Conservation (phyloP, 2,113 vertebrate species). For the Oreochromis niloticus region DNA sequence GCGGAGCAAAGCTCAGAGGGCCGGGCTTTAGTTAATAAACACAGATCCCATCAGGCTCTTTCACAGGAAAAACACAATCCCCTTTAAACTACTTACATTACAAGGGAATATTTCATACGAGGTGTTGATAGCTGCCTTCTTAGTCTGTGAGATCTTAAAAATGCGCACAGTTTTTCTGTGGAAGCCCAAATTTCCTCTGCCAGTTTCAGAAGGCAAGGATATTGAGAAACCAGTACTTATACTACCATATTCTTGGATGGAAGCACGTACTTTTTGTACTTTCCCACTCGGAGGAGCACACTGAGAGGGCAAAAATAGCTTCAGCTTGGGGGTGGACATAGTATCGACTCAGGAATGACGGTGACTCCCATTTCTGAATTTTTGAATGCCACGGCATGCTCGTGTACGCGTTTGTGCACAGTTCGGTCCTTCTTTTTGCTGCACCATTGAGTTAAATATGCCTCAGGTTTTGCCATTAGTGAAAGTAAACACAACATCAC, state of each 20-base stretch:
- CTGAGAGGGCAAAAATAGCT: slow-evolving; percentile 53
- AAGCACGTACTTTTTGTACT: slow-evolving; percentile 10
- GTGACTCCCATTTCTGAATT: slow-evolving; percentile 49
- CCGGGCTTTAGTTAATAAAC: slow-evolving; percentile 27
- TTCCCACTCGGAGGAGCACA: slow-evolving; percentile 13
- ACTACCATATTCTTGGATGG: background rate
- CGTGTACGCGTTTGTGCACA: background rate
- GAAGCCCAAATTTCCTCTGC: background rate
- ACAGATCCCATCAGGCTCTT: background rate
- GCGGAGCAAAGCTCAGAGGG: slow-evolving; percentile 6
- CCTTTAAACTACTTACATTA: slow-evolving; percentile 2
- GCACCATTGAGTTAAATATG: background rate
- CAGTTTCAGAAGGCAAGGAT: background rate
- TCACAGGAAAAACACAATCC: slow-evolving; percentile 7
- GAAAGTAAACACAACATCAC: slow-evolving; percentile 24
- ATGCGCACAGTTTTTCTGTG: background rate
- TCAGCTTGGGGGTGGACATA: slow-evolving; percentile 35
- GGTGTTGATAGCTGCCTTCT: background rate
- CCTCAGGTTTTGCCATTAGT: slow-evolving; percentile 6
- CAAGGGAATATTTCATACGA: background rate
- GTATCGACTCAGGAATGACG: slow-evolving; percentile 39
- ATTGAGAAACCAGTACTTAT: background rate
- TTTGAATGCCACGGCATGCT: slow-evolving; percentile 11
- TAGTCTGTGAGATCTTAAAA: background rate
- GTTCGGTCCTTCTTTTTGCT: background rate